These are phyloP conservation scores for Cinara cedri DNA, from an alignment of 2,888 invertebrate species.

Conservation along the genomic window DNA sequence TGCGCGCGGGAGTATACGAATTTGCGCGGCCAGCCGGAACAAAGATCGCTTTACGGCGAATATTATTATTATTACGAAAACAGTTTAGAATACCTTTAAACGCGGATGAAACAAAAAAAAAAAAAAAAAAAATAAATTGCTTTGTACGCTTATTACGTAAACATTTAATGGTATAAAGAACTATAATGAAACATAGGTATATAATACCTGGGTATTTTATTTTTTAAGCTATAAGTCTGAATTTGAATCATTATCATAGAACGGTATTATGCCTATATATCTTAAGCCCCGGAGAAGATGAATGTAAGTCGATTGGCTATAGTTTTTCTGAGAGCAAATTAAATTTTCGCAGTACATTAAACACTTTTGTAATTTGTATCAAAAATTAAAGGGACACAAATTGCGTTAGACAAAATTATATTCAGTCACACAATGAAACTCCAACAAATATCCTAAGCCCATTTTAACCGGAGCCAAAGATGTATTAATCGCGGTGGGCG, in stretches of 20 bases:
- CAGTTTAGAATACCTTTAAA: constrained; percentile 44
- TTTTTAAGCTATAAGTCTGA: background rate
- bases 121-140: background rate
- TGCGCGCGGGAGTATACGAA: constrained; percentile 14
- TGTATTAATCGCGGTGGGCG: background rate
- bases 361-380: no score
- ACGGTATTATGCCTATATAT: no score
- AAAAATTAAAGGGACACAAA: no score
- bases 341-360: no score
- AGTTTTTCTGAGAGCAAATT: no score
- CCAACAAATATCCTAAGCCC: no score
- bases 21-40: constrained; percentile 52
- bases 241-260: background rate
- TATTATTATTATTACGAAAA: constrained; percentile 30
- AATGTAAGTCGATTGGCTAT: no score
- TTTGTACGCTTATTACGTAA: constrained; percentile 32
- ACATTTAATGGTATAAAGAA: constrained; percentile 41
- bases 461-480: no score
- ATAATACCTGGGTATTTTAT: background rate
- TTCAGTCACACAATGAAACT: no score
- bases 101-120: constrained; percentile 20
- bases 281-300: no score
- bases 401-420: no score
- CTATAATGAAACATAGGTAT: constrained; percentile 26
- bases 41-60: constrained; percentile 46